Conservation (phyloP, 2,888 invertebrate species). For the Notodonta ziczac region DNA sequence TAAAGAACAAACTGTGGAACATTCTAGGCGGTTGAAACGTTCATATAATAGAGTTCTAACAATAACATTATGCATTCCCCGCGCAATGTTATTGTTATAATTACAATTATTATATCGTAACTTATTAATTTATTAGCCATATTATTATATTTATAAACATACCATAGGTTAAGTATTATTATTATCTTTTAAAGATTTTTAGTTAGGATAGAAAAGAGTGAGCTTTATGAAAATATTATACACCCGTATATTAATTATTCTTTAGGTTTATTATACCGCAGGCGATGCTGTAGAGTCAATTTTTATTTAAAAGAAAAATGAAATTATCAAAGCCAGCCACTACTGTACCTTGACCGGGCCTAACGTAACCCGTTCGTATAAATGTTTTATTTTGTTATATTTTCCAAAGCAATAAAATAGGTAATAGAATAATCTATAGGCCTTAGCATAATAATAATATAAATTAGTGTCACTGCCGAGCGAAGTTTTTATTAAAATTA, state of each 20-base stretch:
- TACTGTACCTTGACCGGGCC: constrained; percentile 34
- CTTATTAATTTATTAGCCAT: constrained; percentile 81
- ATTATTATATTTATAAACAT: constrained; percentile 83
- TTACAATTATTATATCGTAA: constrained; percentile 60
- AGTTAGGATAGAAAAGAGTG: constrained; percentile 80
- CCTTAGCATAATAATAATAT: constrained; percentile 69
- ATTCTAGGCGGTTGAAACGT: constrained; percentile 70
- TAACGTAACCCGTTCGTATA: constrained; percentile 51
- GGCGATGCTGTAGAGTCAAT: constrained; percentile 63
- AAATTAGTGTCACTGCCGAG: constrained; percentile 74
- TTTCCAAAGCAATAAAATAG: constrained; percentile 78
- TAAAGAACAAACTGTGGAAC: constrained; percentile 64
- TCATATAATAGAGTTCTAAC: constrained; percentile 54
- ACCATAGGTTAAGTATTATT: constrained; percentile 83
- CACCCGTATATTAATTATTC: constrained; percentile 68
- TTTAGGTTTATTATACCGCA: constrained; percentile 62
- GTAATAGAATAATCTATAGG: constrained; percentile 68
- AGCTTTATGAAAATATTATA: constrained; percentile 78
- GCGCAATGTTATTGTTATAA: constrained; percentile 60
- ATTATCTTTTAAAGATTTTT: constrained; percentile 81
- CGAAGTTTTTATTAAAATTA: constrained; percentile 50
- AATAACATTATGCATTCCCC: constrained; percentile 54
- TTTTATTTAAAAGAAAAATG: constrained; percentile 47
- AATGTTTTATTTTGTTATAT: constrained; percentile 72
- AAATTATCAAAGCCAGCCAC: constrained; percentile 72